A percentile compares a stretch with the other conserved stretches of the same genome.
Evolutionary conservation across 2,113 vertebrate species (phyloP).

Genomic region (Catharus fuscescens): DNA sequence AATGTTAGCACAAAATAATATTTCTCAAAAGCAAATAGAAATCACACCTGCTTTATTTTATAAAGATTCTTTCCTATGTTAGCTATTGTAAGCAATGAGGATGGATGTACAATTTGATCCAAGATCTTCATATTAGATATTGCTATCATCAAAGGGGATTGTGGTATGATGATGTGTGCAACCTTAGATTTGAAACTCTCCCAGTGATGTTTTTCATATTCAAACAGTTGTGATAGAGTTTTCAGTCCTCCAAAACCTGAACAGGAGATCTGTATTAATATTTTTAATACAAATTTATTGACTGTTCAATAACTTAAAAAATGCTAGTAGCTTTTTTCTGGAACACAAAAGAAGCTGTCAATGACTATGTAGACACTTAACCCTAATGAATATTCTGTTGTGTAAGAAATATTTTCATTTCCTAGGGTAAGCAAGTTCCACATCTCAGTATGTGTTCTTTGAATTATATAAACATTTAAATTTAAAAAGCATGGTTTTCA

Average conservation of each 20-base stretch:
- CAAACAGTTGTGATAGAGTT: background rate
- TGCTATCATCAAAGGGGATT: background rate
- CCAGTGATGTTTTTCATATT: background rate
- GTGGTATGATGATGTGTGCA: background rate
- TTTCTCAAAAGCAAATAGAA: background rate
- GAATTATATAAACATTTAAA: background rate
- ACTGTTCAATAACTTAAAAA: background rate
- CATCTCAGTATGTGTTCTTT: background rate
- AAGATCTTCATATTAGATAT: background rate
- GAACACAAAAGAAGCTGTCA: background rate
- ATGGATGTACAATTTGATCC: background rate
- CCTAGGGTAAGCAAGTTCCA: background rate
- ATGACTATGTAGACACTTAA: background rate
- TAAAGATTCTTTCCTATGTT: background rate
- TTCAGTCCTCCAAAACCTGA: background rate
- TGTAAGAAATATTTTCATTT: background rate
- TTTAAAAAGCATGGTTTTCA: background rate
- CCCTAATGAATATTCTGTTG: background rate
- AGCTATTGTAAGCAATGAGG: background rate
- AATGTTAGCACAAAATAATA: background rate
- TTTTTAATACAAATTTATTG: background rate
- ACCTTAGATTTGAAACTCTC: background rate
- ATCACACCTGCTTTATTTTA: background rate
- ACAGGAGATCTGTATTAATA: background rate
- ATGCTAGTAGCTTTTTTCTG: background rate